Evolutionary conservation across 2,888 invertebrate genomes (phyloP), one percentile per base, ranked within the genome.

Genomic region (Lasius platythorax): DNA sequence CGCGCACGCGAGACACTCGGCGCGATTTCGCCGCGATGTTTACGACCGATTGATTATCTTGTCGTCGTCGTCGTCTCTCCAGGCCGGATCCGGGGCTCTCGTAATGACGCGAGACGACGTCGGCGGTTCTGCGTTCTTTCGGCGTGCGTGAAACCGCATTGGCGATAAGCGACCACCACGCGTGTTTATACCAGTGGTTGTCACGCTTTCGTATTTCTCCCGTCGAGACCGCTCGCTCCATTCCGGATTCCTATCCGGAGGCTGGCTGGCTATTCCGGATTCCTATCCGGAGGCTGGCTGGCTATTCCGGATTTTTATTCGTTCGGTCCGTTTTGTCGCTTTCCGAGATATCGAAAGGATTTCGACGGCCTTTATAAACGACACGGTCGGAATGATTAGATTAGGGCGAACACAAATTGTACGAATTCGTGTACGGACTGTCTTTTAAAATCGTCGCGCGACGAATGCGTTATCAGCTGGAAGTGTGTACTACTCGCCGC

Each of bases 1-100:
- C 23, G 23, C 23, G 23, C 23, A 23, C 23, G 23, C 23, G 15
- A 30, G 43, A 40, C 18, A 46, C 43, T 61, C 58, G 30, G 15
- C 30, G 67, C 46, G 70, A 79, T 79, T 79, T 79, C 61, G 72
- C 79, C 28, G 70, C 70, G 72, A 72, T 81, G 28, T 72, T 81
- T 81, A 81, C 61, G 79, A 72, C 33, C 79, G 61, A 72, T 81
- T 72, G 61, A 81, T 81, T 81, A 66, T 72, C 37, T 0, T 37
- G 23, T 23, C 0, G 23, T 23, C 23, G 23, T 4, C 58, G 67
- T 50, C 23, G 40, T 15, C 40, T n/a, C 18, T 15, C 30, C 43
- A 18, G 23, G 40, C 37, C 43, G 11, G 63, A 9, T 3, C 12
- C 18, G 15, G 28, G 46, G 5, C 73, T 74, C 40, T 33, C 23